These are phyloP conservation scores for Thymallus thymallus DNA, from an alignment of 2,113 vertebrate species.

Conservation along the genomic window DNA sequence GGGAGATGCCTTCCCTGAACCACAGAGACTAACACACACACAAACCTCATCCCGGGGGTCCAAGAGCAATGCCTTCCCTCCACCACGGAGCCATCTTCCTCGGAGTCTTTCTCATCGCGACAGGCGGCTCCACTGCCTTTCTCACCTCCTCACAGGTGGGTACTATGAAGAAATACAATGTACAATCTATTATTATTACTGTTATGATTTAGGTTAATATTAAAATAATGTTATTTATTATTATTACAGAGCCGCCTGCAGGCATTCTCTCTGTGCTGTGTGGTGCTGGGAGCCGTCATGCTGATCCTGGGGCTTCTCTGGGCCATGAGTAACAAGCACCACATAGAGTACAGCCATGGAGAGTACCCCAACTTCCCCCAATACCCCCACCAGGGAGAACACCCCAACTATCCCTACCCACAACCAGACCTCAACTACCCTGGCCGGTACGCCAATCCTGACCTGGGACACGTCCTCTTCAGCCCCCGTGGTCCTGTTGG, in stretches of 20 bases:
- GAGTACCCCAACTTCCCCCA: conserved; percentile 64
- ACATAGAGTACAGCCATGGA: conserved; percentile 49
- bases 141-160: conserved; percentile 56
- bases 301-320: conserved; percentile 77
- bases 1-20: conserved; percentile 17
- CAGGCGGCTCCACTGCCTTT: conserved; percentile 77
- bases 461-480: conserved; percentile 65
- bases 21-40: conserved; percentile 29
- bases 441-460: too few relatives aligned
- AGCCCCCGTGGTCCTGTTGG: conserved; percentile 49
- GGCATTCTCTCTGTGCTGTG: conserved; percentile 79
- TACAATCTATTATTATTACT: too few relatives aligned
- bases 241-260: conserved; percentile 65
- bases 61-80: conserved; percentile 72
- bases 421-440: too few relatives aligned
- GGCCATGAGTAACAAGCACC: conserved; percentile 75
- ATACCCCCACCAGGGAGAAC: conserved; percentile 60
- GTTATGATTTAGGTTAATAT: too few relatives aligned
- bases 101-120: conserved; percentile 76
- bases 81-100: conserved; percentile 77
- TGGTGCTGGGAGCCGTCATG: conserved; percentile 77
- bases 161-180: too few relatives aligned
- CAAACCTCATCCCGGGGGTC: conserved; percentile 20
- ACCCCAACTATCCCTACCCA: conserved; percentile 54
- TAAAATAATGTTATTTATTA: too few relatives aligned